These are phyloP conservation scores for Antheraea mylitta DNA, from an alignment of 1,140 invertebrate species.

Conservation along the genomic window DNA sequence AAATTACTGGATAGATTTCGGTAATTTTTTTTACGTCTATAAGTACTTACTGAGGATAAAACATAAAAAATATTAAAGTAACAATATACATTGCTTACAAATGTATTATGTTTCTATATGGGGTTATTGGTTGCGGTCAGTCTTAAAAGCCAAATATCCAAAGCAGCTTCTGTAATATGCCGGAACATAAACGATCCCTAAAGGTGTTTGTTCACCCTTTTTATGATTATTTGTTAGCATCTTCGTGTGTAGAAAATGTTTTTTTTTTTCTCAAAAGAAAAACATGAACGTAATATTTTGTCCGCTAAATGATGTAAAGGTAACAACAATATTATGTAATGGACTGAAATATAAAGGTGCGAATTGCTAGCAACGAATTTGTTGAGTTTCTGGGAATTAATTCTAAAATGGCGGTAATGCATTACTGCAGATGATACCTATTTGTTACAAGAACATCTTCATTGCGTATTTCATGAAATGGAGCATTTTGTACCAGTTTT, in stretches of 20 bases:
- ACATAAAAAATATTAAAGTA: too few relatives aligned
- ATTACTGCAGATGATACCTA: neutral
- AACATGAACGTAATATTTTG: conserved; percentile 18
- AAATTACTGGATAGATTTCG: too few relatives aligned
- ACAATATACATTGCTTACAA: too few relatives aligned
- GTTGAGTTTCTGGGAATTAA: neutral
- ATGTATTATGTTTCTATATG: too few relatives aligned
- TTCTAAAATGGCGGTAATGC: neutral
- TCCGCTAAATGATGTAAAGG: conserved; percentile 8
- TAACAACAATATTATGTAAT: conserved; percentile 1
- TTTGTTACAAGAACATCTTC: neutral
- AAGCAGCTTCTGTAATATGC: conserved; percentile 23
- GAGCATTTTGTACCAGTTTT: neutral
- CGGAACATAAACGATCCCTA: conserved; percentile 34
- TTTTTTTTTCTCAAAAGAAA: neutral
- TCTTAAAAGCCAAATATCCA: conserved; percentile 1
- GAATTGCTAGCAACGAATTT: neutral
- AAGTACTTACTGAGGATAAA: too few relatives aligned
- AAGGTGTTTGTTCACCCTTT: conserved; percentile 35
- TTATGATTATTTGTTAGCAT: conserved; percentile 35
- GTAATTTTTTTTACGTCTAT: too few relatives aligned
- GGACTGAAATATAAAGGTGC: neutral
- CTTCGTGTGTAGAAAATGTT: conserved; percentile 18
- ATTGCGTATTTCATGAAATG: neutral
- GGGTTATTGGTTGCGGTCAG: conserved; percentile 13